Evolutionary conservation across 2,888 invertebrate species (phyloP).

Genomic region (Ormia ochracea): DNA sequence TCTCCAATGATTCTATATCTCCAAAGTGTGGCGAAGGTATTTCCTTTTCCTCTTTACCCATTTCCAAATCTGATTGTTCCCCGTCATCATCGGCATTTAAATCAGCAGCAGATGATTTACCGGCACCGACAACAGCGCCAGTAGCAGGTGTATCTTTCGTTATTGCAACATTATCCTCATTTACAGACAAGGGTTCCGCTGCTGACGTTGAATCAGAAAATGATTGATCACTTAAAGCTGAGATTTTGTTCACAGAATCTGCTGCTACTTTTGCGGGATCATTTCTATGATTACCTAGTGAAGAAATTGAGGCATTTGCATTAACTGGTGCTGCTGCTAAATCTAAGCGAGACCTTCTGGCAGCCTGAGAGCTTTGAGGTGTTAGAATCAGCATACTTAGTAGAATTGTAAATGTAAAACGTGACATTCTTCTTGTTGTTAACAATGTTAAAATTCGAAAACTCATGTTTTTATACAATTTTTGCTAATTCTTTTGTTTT

Average conservation of each 20-base stretch:
- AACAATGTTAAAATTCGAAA: constrained; percentile 51
- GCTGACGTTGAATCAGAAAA: constrained; percentile 48
- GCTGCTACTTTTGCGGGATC: background rate
- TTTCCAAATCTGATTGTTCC: constrained; percentile 57
- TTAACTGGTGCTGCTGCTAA: constrained; percentile 62
- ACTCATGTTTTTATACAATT: constrained; percentile 39
- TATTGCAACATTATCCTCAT: constrained; percentile 32
- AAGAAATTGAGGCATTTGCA: constrained; percentile 64
- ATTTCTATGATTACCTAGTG: constrained; percentile 30
- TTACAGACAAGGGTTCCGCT: constrained; percentile 39
- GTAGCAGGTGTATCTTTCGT: constrained; percentile 64
- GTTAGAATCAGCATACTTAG: constrained; percentile 53
- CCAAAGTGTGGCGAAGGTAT: constrained; percentile 63
- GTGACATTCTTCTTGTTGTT: constrained; percentile 52
- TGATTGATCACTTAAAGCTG: constrained; percentile 65
- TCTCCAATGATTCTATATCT: constrained; percentile 63
- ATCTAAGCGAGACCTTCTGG: constrained; percentile 74
- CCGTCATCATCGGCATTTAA: constrained; percentile 39
- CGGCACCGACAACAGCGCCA: constrained; percentile 61
- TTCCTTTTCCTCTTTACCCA: constrained; percentile 67
- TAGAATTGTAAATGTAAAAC: constrained; percentile 38
- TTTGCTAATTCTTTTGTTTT: background rate
- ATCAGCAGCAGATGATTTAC: constrained; percentile 54
- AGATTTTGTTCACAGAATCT: background rate
- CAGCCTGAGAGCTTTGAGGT: constrained; percentile 65